Evolutionary conservation across 2,113 vertebrate genomes (phyloP).

Genomic region (Tachysurus fulvidraco): DNA sequence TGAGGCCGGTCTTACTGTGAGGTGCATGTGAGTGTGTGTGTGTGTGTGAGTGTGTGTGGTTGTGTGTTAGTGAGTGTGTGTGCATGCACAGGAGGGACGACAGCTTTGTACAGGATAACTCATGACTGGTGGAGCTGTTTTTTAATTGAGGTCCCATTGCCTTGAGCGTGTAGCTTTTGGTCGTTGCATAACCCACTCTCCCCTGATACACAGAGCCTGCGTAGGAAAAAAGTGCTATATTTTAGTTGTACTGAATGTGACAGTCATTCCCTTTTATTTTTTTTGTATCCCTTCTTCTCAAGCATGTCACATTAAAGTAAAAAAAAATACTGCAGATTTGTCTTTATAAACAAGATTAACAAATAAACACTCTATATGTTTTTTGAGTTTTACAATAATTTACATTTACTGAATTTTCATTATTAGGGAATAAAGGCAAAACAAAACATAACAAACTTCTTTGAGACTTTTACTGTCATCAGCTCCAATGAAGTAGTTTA

Average conservation of each 20-base stretch:
- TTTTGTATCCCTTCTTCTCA: not conserved
- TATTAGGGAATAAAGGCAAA: slow-evolving; percentile 53
- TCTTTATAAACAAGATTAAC: slow-evolving; percentile 77
- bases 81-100: slow-evolving; percentile 40
- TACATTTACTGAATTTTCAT: slow-evolving; percentile 78
- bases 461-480: slow-evolving; percentile 72
- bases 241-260: slow-evolving; percentile 2
- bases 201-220: slow-evolving; percentile 29
- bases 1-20: slow-evolving; percentile 52
- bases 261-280: not conserved
- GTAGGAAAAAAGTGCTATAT: slow-evolving; percentile 1
- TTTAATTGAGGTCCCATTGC: slow-evolving; percentile 60
- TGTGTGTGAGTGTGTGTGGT: slow-evolving; percentile 23
- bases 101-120: slow-evolving; percentile 52
- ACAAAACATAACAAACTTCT: not conserved
- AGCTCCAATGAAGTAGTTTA: slow-evolving; percentile 79
- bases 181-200: slow-evolving; percentile 41
- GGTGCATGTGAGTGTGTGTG: slow-evolving; percentile 23
- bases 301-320: not conserved
- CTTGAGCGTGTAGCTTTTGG: slow-evolving; percentile 51
- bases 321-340: not conserved
- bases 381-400: slow-evolving; percentile 84
- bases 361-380: slow-evolving; percentile 75
- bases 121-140: slow-evolving; percentile 52
- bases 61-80: slow-evolving; percentile 1